Percentiles rank a stretch among this genome's conserved stretches.
Conservation (phyloP, 2,113 vertebrate genomes). For the Pleuronectes platessa region DNA sequence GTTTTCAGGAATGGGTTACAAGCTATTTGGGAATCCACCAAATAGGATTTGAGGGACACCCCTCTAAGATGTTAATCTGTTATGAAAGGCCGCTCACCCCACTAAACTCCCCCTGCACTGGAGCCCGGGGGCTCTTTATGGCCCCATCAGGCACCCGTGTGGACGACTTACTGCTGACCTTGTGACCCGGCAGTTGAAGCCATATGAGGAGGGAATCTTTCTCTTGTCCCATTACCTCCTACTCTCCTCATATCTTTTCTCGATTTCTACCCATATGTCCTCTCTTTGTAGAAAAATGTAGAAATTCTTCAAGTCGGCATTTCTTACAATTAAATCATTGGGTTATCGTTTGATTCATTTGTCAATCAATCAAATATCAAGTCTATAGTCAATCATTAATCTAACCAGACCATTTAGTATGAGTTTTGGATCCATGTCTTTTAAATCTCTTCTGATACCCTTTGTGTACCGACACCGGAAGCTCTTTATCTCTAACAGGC, state of each 20-base stretch:
- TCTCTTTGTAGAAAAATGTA: neutral
- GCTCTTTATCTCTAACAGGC: slow-evolving; percentile 37
- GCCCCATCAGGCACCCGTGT: slow-evolving; percentile 82
- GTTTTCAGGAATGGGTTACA: slow-evolving; percentile 81
- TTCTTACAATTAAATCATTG: neutral
- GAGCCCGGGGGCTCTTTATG: slow-evolving; percentile 79
- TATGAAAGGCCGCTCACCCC: slow-evolving; percentile 82
- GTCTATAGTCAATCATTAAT: too few species aligned
- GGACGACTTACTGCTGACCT: slow-evolving; percentile 83
- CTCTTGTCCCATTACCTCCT: slow-evolving; percentile 59
- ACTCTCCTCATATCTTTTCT: slow-evolving; percentile 13
- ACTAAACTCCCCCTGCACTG: slow-evolving; percentile 76
- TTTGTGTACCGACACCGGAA: slow-evolving; percentile 15
- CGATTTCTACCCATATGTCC: neutral
- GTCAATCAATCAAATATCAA: too few species aligned
- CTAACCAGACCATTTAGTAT: too few species aligned
- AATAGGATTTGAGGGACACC: slow-evolving; percentile 79
- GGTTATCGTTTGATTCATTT: neutral
- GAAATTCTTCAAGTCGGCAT: neutral
- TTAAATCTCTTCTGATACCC: slow-evolving; percentile 14
- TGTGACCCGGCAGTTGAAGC: slow-evolving; percentile 80
- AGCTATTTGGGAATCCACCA: slow-evolving; percentile 83
- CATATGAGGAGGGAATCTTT: slow-evolving; percentile 79
- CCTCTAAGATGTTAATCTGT: slow-evolving; percentile 83
- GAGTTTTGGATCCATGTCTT: neutral